Evolutionary conservation across 1,140 invertebrate species (phyloP).

Genomic region (Aphis craccivora): DNA sequence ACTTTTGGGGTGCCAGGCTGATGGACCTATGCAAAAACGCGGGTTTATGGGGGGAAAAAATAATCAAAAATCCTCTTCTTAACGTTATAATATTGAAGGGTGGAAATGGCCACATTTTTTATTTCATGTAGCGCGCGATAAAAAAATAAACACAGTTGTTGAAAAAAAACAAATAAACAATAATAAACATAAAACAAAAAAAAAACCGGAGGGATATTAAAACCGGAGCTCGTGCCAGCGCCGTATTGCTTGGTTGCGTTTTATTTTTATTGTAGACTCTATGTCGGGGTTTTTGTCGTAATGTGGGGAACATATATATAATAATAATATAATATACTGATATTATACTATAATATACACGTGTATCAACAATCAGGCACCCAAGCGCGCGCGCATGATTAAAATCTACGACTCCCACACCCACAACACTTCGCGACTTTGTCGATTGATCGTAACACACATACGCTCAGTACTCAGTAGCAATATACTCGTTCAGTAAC

Average conservation of each 20-base stretch:
- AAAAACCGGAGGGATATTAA: not conserved
- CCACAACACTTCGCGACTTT: not conserved
- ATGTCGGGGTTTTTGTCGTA: not conserved
- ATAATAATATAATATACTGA: not conserved
- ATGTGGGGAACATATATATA: not conserved
- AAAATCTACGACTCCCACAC: constrained; percentile 1
- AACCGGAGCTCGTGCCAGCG: not conserved
- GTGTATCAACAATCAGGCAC: not conserved
- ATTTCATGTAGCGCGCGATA: not conserved
- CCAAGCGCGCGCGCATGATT: not conserved
- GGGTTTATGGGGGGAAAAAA: not conserved
- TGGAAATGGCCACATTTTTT: not conserved
- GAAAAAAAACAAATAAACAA: not conserved
- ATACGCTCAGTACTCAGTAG: not conserved
- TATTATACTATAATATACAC: not conserved
- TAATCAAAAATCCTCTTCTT: not conserved
- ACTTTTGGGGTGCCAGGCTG: too few relatives aligned
- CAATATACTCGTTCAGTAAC: not conserved
- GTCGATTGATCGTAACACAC: not conserved
- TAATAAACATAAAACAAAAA: constrained; percentile 1
- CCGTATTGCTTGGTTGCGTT: constrained; percentile 5
- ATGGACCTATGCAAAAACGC: not conserved
- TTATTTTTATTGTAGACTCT: not conserved
- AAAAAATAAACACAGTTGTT: not conserved
- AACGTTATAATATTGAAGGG: not conserved